Base-by-base conservation (phyloP, 1,140 invertebrate species). In the Sinonovacula constricta region DNA sequence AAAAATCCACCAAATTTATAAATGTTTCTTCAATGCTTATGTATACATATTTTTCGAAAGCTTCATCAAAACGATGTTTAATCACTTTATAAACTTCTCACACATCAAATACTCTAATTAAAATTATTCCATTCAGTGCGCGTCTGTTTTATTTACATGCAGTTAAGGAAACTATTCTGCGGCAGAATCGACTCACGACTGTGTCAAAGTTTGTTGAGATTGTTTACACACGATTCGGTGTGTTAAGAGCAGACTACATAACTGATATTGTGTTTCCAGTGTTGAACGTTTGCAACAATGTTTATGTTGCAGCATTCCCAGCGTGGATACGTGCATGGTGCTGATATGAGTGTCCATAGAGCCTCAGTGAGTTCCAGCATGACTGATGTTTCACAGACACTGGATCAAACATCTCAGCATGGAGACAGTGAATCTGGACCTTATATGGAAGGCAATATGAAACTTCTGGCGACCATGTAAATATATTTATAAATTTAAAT, bases 381-480 rank as follows among this genome's bases (percentile, higher is more conserved):
- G 49, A 3, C 15, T n/a, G 18, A 18, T 53, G 15, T 54, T 30
- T 2, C 33, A 66, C 26, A n/a, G 56, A 7, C n/a, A 51, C 12
- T 15, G 22, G 53, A 45, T 12, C 30, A 24, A 2, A 59, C 36
- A 3, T 39, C 62, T 45, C 5, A n/a, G 2, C 45, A 26, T 22
- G 33, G 31, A 14, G 3, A 30, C 15, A 22, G 39, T 10, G 56
- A 49, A 2, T 49, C 31, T 12, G 66, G 65, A 36, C 75, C 75
- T 36, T 78, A 78, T 26, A 39, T 78, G 15, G 75, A 69, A 53
- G 75, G 75, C 15, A 68, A 78, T 51, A 69, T 78, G 66, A 78
- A 78, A 70, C 75, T 78, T 5, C 56, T 78, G 10, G 65, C 65
- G 24, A 78, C 75, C 12, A 66, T 78, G 75, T 78, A 69, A 63